Base-by-base conservation (phyloP, 2,888 invertebrate genomes). In the Lasioglossum marginatum region DNA sequence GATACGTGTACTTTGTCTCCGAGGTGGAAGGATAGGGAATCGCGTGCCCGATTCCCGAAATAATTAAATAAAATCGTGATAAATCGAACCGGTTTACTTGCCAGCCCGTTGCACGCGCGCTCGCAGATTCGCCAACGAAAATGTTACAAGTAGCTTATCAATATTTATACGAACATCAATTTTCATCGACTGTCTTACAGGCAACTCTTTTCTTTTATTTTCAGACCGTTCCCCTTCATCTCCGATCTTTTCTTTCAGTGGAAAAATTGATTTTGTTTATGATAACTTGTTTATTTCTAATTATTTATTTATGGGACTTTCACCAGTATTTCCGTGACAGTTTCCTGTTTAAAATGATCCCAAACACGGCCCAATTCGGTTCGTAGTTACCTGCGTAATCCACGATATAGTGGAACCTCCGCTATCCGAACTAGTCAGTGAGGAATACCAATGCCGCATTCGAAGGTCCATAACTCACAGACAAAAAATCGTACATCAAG, bases 1-100 rank as follows among this genome's bases (percentile, higher is more conserved):
- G 89, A 92, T 92, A 89, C 82, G 75, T 80, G 81, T 81, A 88
- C 90, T 90, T 90, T 90, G 90, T 90, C 90, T 89, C 82, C 75
- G 84, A 78, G 84, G 80, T 86, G 87, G 80, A 83, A 90, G 84
- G 85, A 89, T 84, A 90, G 83, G 82, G 87, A 83, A 71, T 71
- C 77, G 66, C 71, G 85, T 76, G 81, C 72, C 57, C 63, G 34
- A 45, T n/a, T 34, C 8, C 78, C 52, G 63, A 63, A 75, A 70
- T 48, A 78, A 80, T 85, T 79, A 45, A 81, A 81, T 77, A 72
- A 81, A 86, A 85, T 77, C 71, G 6, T 57, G 68, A 85, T 70
- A 72, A 76, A 81, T 80, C 84, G 74, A n/a, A 75, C 52, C 73
- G 70, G 31, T 31, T 63, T 63, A 16, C n/a, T 31, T 0, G 2